Conservation (phyloP, 35 echinoderm and acorn worm species). For the Heliocidaris erythrogramma region DNA sequence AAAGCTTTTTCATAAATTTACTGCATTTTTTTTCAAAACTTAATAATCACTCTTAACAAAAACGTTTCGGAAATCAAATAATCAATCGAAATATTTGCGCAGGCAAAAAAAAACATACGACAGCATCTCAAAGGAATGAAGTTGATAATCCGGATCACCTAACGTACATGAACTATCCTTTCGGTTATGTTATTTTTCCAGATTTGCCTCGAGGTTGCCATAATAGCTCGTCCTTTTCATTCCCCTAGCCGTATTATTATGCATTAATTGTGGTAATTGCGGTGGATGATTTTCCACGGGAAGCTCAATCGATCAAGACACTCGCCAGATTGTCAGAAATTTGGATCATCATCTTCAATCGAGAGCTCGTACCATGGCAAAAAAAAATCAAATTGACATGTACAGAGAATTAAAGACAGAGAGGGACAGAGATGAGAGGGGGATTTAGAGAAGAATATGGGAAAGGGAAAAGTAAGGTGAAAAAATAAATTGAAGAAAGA, state of each 20-base stretch:
- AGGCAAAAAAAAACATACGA: neutral
- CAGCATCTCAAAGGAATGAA: neutral
- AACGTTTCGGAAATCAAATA: no score
- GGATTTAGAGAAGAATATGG: neutral
- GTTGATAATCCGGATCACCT: neutral
- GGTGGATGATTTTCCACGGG: neutral
- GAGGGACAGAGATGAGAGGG: neutral
- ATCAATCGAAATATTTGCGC: no score
- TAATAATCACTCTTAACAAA: no score
- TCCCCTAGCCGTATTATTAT: neutral
- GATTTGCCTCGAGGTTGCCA: neutral
- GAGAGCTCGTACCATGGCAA: neutral
- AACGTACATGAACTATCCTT: neutral
- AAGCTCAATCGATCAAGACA: conserved; percentile 10
- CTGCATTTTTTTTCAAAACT: no score
- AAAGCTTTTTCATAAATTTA: no score
- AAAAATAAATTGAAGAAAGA: no score
- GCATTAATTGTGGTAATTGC: conserved; percentile 17
- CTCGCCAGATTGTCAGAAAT: neutral
- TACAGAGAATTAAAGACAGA: neutral
- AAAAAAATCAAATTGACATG: neutral
- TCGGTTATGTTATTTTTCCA: neutral
- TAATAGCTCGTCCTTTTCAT: neutral
- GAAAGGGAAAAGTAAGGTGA: neutral
- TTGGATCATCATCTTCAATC: neutral